Conservation (phyloP, 1,140 invertebrate species). For the Sitodiplosis mosellana region DNA sequence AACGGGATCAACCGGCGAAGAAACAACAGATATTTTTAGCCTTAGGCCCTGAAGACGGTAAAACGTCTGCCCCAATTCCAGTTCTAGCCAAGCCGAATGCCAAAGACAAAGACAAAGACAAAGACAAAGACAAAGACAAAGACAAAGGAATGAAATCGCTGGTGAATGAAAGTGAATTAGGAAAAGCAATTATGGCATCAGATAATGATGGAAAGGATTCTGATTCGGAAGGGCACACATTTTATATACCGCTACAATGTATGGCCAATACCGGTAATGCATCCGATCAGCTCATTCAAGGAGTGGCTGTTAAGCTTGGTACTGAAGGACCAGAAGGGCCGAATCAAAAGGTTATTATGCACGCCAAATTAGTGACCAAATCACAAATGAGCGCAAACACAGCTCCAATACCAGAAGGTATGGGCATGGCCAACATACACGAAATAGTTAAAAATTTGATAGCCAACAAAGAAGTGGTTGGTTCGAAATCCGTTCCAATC, state of each 20-base stretch:
- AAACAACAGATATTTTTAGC: conserved; percentile 10
- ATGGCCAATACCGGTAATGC: conserved; percentile 25
- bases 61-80: conserved; percentile 1
- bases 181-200: neutral
- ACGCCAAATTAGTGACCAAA: conserved; percentile 47
- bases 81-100: neutral
- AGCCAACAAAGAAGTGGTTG: conserved; percentile 9
- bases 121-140: neutral
- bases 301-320: conserved; percentile 44
- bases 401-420: conserved; percentile 18
- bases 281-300: conserved; percentile 37
- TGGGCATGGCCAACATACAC: conserved; percentile 12
- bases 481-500: conserved; percentile 31
- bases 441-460: conserved; percentile 19
- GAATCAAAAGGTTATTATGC: conserved; percentile 41
- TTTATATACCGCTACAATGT: conserved; percentile 47
- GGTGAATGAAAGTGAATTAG: no score
- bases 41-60: conserved; percentile 19
- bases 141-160: neutral
- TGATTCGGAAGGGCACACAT: conserved; percentile 34
- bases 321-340: conserved; percentile 39
- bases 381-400: conserved; percentile 29
- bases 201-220: conserved; percentile 5
- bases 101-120: neutral
- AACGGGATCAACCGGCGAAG: conserved; percentile 1